These are phyloP conservation scores for Allolobophora icterica DNA, from an alignment of 2,888 invertebrate species.

Conservation along the genomic window DNA sequence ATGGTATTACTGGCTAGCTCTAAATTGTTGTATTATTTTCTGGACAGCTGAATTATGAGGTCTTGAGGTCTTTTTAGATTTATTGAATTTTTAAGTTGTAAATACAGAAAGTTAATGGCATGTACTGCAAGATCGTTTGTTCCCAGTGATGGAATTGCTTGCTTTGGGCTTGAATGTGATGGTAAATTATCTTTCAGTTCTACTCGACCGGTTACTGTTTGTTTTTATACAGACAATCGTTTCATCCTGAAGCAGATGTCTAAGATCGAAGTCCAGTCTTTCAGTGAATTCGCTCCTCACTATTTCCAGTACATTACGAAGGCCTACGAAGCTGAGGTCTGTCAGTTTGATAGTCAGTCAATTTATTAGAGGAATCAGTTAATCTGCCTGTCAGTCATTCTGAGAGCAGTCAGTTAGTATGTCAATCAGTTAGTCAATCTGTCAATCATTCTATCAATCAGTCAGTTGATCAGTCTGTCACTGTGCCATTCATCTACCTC, in stretches of 20 bases:
- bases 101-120: no score
- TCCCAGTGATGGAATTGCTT: no score
- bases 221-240: constrained; percentile 74
- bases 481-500: neutral
- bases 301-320: constrained; percentile 89
- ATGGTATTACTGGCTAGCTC: no score
- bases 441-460: no score
- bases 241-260: constrained; percentile 96
- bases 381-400: neutral
- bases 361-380: neutral
- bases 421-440: neutral
- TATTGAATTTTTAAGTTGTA: no score
- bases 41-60: no score
- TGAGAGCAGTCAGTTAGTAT: neutral
- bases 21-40: no score
- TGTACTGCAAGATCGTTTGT: no score
- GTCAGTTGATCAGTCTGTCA: no score
- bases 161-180: no score
- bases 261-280: constrained; percentile 86
- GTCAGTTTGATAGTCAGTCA: neutral
- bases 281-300: constrained; percentile 90
- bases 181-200: neutral
- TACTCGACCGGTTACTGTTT: neutral
- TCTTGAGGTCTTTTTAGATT: no score
- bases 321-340: constrained; percentile 71